These are phyloP conservation scores for Sabellastarte sp. DNA, from an alignment of 2,888 invertebrate genomes.

Conservation along the genomic window DNA sequence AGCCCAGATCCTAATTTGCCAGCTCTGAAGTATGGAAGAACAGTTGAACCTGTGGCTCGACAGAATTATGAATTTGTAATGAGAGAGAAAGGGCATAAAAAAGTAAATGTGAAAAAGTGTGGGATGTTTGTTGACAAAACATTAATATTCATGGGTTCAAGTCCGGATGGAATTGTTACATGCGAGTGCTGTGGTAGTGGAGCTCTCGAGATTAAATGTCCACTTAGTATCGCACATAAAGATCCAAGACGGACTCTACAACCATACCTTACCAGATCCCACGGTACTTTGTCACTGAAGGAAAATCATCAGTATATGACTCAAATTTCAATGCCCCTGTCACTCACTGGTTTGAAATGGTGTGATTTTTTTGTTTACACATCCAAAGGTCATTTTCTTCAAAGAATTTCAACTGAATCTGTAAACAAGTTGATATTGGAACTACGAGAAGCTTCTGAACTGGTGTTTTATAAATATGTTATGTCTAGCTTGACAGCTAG, in stretches of 20 bases:
- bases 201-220: conserved; percentile 2
- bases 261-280: not conserved
- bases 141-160: not conserved
- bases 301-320: no score
- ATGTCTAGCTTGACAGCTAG: no score
- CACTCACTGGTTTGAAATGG: conserved; percentile 3
- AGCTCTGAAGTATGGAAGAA: conserved; percentile 1
- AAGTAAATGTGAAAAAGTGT: not conserved
- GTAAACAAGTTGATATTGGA: no score
- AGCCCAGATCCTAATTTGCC: not conserved
- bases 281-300: no score
- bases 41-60: conserved; percentile 1
- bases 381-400: not conserved
- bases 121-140: not conserved
- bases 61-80: not conserved
- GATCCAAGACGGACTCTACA: not conserved
- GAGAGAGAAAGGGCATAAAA: not conserved
- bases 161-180: conserved; percentile 1
- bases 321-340: not conserved
- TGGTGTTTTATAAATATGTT: no score
- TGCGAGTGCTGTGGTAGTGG: conserved; percentile 1
- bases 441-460: no score
- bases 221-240: not conserved
- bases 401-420: not conserved
- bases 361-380: conserved; percentile 11